A percentile compares a stretch with the other conserved stretches of the same genome.
These are phyloP conservation scores for Omphaloscelis lunosa DNA, from an alignment of 2,888 invertebrate genomes.

Conservation along the genomic window DNA sequence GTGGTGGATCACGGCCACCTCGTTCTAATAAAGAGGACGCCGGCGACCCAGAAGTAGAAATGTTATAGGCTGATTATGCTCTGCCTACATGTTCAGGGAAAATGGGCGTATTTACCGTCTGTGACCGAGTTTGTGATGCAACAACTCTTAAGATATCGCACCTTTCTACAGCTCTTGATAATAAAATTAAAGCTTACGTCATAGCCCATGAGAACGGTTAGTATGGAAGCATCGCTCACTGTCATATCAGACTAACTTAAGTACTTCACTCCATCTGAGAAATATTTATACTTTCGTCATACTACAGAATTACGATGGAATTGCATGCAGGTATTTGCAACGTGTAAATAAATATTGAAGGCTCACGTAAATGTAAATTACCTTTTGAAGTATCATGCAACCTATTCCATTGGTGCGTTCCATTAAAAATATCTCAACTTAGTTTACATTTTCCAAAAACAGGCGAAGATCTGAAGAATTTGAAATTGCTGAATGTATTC, in stretches of 20 bases:
- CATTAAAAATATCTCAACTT: neutral
- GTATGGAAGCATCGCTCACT: neutral
- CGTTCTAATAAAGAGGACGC: neutral
- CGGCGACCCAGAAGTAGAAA: neutral
- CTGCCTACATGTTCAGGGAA: no score
- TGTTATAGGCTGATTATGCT: neutral
- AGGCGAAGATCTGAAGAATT: slow-evolving; percentile 95
- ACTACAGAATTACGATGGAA: neutral
- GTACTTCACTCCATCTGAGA: no score
- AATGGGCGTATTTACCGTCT: neutral
- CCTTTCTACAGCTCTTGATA: neutral
- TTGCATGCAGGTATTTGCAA: neutral
- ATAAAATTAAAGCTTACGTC: neutral
- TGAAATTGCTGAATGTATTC: slow-evolving; percentile 96
- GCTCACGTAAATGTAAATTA: neutral
- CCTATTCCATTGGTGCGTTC: neutral
- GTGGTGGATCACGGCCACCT: no score
- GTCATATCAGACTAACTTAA: no score
- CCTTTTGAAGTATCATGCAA: neutral
- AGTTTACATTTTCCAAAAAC: slow-evolving; percentile 78
- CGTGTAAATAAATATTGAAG: neutral
- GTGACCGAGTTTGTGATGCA: neutral
- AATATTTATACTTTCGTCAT: neutral
- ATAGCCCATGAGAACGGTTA: neutral
- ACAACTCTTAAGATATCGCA: neutral